These are phyloP conservation scores for Drosophila kuntzei DNA, from an alignment of 2,888 invertebrate species.

Conservation along the genomic window DNA sequence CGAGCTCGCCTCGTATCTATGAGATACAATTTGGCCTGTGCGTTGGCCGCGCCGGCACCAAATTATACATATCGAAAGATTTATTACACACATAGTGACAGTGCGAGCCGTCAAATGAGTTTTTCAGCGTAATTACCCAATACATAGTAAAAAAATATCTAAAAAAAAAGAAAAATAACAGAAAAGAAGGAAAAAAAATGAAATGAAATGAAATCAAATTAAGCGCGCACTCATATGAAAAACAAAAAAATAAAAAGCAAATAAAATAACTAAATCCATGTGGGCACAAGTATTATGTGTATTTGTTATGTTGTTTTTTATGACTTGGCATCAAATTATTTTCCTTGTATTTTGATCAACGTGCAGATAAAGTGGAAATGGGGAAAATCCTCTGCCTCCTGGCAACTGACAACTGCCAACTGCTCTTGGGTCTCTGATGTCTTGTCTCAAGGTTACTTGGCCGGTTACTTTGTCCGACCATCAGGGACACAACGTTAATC, in stretches of 20 bases:
- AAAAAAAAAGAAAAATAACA: conserved; percentile 15
- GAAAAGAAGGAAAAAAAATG: conserved; percentile 13
- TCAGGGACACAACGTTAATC: conserved; percentile 62
- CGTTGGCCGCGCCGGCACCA: conserved; percentile 71
- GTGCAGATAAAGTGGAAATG: conserved; percentile 51
- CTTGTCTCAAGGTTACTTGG: conserved; percentile 44
- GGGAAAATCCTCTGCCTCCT: conserved; percentile 32
- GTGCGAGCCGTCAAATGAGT: conserved; percentile 81
- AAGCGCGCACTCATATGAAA: conserved; percentile 59
- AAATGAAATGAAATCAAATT: conserved; percentile 51
- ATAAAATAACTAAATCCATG: conserved; percentile 46
- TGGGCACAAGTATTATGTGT: conserved; percentile 53
- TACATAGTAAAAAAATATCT: conserved; percentile 52
- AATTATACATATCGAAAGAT: conserved; percentile 80
- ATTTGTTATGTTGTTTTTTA: conserved; percentile 41
- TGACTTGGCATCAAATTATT: conserved; percentile 34
- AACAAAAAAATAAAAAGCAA: conserved; percentile 27
- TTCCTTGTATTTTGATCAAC: conserved; percentile 49
- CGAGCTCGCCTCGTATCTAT: conserved; percentile 61
- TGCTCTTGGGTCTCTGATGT: conserved; percentile 39
- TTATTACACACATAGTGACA: conserved; percentile 75
- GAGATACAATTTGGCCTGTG: conserved; percentile 71
- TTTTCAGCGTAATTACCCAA: conserved; percentile 81
- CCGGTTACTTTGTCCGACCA: conserved; percentile 6
- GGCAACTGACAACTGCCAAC: conserved; percentile 20